Base-by-base conservation (phyloP, 2,888 invertebrate genomes). In the Tenodera sinensis region DNA sequence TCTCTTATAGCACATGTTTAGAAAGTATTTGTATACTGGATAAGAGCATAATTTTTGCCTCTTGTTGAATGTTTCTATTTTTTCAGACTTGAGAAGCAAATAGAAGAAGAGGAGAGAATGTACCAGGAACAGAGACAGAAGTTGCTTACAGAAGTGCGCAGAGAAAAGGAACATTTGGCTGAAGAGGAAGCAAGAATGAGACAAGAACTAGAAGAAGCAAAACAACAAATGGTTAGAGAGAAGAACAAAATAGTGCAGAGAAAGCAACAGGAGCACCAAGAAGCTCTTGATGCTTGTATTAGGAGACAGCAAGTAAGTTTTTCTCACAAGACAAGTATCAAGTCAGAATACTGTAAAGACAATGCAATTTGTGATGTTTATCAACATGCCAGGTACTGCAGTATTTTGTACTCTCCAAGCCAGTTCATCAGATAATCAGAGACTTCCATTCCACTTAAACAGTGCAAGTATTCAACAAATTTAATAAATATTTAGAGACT, bases 111-210 rank as follows among this genome's bases (percentile, higher is more conserved):
- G 91, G 94, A 95, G 91, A 93, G 94, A 90, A 93, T 93, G 3
- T 95, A 94, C 90, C 95, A 95, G 90, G 95, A 95, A 89, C 94
- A 95, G 91, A 93, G 94, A 47, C 93, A 93, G 88, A 93, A 94
- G 88, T 90, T 95, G 25, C 92, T 94, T 27, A 93, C 94, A 12
- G 95, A 95, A 88, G 92, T 94, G 83, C 92, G 93, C 2, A 90
- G 91, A 1, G 94, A 94, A 91, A 93, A 93, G 27, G 93, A 94
- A 89, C 93, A 94, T 20, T 91, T 94, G 34, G 89, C 88, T 15
- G 88, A 89, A 27, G 87, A 90, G 71, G 85, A 85, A 27, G 89
- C 25, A 25, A 85, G 88, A 28, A 20, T 89, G 82, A 88, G 47
- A 30, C 91, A 92, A 84, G 90, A 91, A 85, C 90, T 92, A 85